Evolutionary conservation across 2,113 vertebrate species (phyloP).

Genomic region (Hippocampus barbouri): DNA sequence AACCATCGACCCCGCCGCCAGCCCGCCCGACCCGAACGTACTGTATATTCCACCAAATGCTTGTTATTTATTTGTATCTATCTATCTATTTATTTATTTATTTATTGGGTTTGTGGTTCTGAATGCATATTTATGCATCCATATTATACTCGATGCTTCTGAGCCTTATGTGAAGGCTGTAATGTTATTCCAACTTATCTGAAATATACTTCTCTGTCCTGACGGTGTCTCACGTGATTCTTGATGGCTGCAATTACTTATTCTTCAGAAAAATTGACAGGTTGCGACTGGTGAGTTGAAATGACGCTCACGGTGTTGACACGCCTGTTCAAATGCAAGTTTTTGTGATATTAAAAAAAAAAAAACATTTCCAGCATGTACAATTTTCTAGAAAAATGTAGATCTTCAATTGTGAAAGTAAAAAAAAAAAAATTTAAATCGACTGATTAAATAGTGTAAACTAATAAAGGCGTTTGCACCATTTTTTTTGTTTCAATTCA

Average conservation of each 20-base stretch:
- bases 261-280: no score
- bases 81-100: slow-evolving; percentile 71
- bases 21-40: slow-evolving; percentile 33
- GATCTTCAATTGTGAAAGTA: no score
- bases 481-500: no score
- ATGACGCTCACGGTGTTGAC: no score
- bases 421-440: no score
- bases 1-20: slow-evolving; percentile 23
- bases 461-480: no score
- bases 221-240: slow-evolving; percentile 21
- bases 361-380: no score
- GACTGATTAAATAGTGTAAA: no score
- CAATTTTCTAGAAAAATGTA: no score
- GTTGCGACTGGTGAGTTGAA: no score
- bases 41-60: slow-evolving; percentile 72
- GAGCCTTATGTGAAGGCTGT: slow-evolving; percentile 66
- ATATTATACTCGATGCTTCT: slow-evolving; percentile 70
- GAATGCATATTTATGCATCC: slow-evolving; percentile 72
- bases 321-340: no score
- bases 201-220: slow-evolving; percentile 74
- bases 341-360: no score
- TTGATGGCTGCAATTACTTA: background rate
- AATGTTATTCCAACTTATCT: slow-evolving; percentile 70
- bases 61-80: slow-evolving; percentile 72
- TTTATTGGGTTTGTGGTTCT: slow-evolving; percentile 65